These are phyloP conservation scores for Drosophila ananassae DNA, from an alignment of 1,140 invertebrate genomes.

Conservation along the genomic window DNA sequence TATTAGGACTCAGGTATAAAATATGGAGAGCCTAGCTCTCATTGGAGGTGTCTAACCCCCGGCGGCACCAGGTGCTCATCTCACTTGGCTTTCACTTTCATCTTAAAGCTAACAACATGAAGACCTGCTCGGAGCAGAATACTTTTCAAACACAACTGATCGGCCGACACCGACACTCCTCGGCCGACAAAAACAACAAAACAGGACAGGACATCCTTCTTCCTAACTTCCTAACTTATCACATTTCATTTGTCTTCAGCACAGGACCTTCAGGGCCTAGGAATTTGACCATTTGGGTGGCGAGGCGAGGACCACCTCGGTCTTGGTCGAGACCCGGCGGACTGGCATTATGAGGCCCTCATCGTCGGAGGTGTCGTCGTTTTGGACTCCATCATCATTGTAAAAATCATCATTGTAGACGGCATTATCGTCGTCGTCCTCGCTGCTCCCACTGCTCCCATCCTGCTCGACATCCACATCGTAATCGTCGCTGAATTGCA, in stretches of 20 bases:
- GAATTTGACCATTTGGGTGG: conserved; percentile 25
- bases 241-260: conserved; percentile 41
- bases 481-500: conserved; percentile 77
- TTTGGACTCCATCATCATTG: conserved; percentile 31
- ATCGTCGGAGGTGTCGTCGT: conserved; percentile 8
- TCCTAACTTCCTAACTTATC: conserved; percentile 40
- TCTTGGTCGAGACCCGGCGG: conserved; percentile 35
- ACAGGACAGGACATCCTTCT: conserved; percentile 1
- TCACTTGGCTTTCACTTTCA: background rate
- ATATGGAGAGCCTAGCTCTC: background rate
- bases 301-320: conserved; percentile 25
- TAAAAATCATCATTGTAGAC: conserved; percentile 17
- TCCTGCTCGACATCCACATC: conserved; percentile 35
- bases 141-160: conserved; percentile 43
- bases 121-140: conserved; percentile 41
- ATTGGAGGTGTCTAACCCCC: background rate
- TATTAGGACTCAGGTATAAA: conserved; percentile 35
- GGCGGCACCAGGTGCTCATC: background rate
- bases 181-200: conserved; percentile 23
- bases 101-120: conserved; percentile 41
- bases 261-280: conserved; percentile 8
- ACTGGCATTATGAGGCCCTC: conserved; percentile 26
- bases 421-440: conserved; percentile 13
- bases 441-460: conserved; percentile 18
- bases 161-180: conserved; percentile 1